Evolutionary conservation across 2,888 invertebrate species (phyloP), one percentile per base, ranked within the genome.

Genomic region (Cephus spinipes): DNA sequence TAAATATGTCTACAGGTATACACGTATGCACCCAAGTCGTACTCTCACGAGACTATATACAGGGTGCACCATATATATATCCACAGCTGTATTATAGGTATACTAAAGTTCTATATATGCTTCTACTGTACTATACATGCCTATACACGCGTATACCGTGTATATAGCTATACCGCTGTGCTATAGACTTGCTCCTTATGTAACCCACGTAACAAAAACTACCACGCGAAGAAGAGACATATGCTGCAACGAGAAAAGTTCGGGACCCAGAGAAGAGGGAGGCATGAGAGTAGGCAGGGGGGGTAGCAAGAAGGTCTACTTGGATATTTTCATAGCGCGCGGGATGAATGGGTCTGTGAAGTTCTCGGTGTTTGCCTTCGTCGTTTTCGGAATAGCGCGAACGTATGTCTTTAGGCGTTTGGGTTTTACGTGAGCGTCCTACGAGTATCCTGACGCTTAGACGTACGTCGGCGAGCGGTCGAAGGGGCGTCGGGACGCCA

Each of bases 281-380:
- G 15, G 35, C 3, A 6, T 40, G 4, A 0, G 15, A 40, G 15
- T 40, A 40, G 2, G 15, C 15, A 2, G 36, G 36, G 35, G 11
- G 40, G 15, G 40, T 40, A 40, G 40, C 6, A 40, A 40, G 40
- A 40, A 40, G 40, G 40, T 40, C 15, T 40, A 15, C 40, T 30
- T 69, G 80, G 80, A 83, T 80, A 81, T 83, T 82, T 83, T 77
- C 81, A 83, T 82, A 82, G 79, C 79, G 77, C 79, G 76, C 81
- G 76, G 80, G 73, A 83, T 78, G 78, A 81, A 82, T 80, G 80
- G 76, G 80, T 83, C 82, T 77, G 82, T 76, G 79, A 82, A 82
- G 80, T 83, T 83, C 78, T 78, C 77, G 80, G 75, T 77, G 77
- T 80, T 78, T 77, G 80, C 80, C 74, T 69, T 55, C 74, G 35